phyloP scores from a whole-genome alignment of 2,113 vertebrate genomes.

The Zapus hudsonius region DNA sequence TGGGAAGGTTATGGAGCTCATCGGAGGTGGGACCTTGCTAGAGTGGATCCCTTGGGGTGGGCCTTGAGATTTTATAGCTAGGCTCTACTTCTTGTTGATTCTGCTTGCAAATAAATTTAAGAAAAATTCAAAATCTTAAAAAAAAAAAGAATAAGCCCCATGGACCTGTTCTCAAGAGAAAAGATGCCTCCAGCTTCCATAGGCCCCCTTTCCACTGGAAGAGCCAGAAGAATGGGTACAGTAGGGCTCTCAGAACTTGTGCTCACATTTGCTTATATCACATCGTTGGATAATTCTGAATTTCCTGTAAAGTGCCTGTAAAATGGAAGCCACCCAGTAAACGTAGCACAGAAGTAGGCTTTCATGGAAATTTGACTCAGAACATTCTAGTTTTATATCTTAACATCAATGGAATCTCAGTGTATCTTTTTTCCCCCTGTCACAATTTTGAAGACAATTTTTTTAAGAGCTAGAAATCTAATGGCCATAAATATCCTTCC shows the following conservation, averaged over 20 bases:
- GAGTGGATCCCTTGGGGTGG: not conserved
- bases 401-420: slow-evolving; percentile 39
- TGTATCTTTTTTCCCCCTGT: not conserved
- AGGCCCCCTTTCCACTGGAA: not conserved
- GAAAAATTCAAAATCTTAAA: too few species aligned
- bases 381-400: not conserved
- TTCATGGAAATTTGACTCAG: slow-evolving; percentile 33
- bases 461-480: not conserved
- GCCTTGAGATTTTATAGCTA: not conserved
- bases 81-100: not conserved
- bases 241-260: not conserved
- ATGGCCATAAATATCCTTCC: slow-evolving; percentile 11
- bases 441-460: not conserved
- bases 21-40: not conserved
- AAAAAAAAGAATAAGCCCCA: not conserved
- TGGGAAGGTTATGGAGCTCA: not conserved
- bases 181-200: not conserved
- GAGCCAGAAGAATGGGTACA: not conserved
- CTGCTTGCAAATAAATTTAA: too few species aligned
- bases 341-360: not conserved
- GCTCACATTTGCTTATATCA: not conserved
- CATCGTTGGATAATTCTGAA: not conserved
- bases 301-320: not conserved
- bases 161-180: slow-evolving; percentile 1
- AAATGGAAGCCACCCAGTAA: not conserved